phyloP scores from a whole-genome alignment of 1,140 invertebrate genomes.

The Drosophila tristis region DNA sequence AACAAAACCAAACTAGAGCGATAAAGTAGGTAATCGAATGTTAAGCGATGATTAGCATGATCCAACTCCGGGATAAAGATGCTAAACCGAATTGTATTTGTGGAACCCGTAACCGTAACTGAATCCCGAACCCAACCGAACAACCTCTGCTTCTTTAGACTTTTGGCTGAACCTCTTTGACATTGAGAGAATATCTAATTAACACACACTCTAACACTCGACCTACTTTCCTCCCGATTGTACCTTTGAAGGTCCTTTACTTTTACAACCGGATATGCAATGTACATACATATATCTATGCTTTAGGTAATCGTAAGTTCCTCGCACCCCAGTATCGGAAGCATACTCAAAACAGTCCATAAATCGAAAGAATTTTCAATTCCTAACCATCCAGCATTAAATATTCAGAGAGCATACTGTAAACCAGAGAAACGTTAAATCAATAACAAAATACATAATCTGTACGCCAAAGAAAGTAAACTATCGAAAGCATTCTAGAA shows the following conservation, averaged over 20 bases:
- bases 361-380: conserved; percentile 12
- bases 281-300: conserved; percentile 38
- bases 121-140: conserved; percentile 33
- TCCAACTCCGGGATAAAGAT: conserved; percentile 45
- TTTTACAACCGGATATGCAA: conserved; percentile 17
- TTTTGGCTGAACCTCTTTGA: conserved; percentile 72
- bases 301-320: conserved; percentile 46
- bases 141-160: conserved; percentile 61
- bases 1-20: conserved; percentile 46
- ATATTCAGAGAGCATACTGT: conserved; percentile 58
- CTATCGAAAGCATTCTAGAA: conserved; percentile 27
- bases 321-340: conserved; percentile 79
- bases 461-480: conserved; percentile 52
- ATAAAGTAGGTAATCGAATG: conserved; percentile 73
- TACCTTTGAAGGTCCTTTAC: conserved; percentile 39
- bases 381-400: conserved; percentile 49
- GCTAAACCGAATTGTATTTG: conserved; percentile 37
- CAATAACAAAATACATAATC: conserved; percentile 41
- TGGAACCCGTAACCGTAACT: conserved; percentile 27
- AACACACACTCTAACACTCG: conserved; percentile 31
- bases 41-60: conserved; percentile 66
- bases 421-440: conserved; percentile 42
- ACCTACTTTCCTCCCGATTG: conserved; percentile 9
- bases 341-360: conserved; percentile 61
- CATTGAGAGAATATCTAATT: conserved; percentile 34